Conservation (phyloP, 2,113 vertebrate genomes). For the Cheirogaleus medius region DNA sequence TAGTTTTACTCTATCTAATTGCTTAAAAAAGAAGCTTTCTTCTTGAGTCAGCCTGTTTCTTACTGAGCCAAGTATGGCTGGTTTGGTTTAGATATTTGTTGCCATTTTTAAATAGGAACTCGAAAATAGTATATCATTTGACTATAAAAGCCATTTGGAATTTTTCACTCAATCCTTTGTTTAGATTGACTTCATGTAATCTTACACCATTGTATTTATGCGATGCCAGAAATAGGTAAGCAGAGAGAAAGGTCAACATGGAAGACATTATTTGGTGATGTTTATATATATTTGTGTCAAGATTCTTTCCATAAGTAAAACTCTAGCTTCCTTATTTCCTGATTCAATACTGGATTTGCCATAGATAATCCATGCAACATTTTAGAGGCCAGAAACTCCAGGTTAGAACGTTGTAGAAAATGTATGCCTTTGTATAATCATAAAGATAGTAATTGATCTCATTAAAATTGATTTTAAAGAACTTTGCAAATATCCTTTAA, state of each 20-base stretch:
- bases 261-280: not conserved
- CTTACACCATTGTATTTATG: not conserved
- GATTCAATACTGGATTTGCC: slow-evolving; percentile 42
- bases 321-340: not conserved
- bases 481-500: slow-evolving; percentile 3
- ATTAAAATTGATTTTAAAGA: slow-evolving; percentile 42
- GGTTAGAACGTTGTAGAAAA: slow-evolving; percentile 6
- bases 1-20: not conserved
- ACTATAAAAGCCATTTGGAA: not conserved
- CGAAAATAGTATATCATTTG: not conserved
- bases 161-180: slow-evolving; percentile 10
- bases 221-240: slow-evolving; percentile 12
- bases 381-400: slow-evolving; percentile 3
- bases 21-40: not conserved
- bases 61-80: not conserved
- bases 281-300: not conserved
- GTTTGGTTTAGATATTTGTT: not conserved
- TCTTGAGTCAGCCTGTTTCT: not conserved
- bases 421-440: not conserved
- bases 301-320: slow-evolving; percentile 5
- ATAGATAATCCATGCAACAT: not conserved
- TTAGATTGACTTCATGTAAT: slow-evolving; percentile 4
- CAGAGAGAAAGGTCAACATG: slow-evolving; percentile 23
- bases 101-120: not conserved
- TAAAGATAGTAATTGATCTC: not conserved